Conservation (phyloP, 2,797 vertebrate genomes). For the Acrossocheilus fasciatus region DNA sequence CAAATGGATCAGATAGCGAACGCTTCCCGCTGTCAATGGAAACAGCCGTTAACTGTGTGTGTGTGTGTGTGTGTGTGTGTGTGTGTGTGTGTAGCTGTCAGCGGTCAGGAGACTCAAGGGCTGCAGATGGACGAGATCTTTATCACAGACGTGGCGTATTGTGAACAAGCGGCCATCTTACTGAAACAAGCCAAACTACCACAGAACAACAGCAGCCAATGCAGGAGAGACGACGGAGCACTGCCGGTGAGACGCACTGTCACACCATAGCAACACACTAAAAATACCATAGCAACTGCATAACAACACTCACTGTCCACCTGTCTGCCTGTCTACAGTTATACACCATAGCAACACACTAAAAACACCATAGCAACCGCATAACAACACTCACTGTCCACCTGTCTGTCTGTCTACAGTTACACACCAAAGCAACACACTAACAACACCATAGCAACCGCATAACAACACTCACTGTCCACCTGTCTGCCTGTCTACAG, state of each 20-base stretch:
- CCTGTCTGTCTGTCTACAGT: too few species aligned
- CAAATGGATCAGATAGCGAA: conserved; percentile 24
- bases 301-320: too few species aligned
- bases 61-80: conserved; percentile 35
- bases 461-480: too few species aligned
- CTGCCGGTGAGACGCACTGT: conserved; percentile 80
- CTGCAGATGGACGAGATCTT: conserved; percentile 78
- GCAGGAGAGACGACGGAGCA: conserved; percentile 76
- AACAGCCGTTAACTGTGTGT: neutral
- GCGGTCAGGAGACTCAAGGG: conserved; percentile 61
- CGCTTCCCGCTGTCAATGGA: conserved; percentile 18
- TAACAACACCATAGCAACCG: too few species aligned
- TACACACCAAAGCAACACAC: neutral
- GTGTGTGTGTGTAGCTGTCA: conserved; percentile 48
- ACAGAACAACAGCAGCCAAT: conserved; percentile 66
- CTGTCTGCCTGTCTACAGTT: too few species aligned
- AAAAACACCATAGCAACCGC: too few species aligned
- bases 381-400: too few species aligned
- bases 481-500: too few species aligned
- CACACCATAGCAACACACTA: neutral
- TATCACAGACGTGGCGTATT: conserved; percentile 88
- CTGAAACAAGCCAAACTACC: conserved; percentile 80
- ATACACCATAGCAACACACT: too few species aligned
- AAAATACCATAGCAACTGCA: neutral
- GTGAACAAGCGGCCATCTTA: conserved; percentile 84